Evolutionary conservation across 2,888 invertebrate species (phyloP), one percentile per base, ranked within the genome.

Genomic region (Endotricha flammealis): DNA sequence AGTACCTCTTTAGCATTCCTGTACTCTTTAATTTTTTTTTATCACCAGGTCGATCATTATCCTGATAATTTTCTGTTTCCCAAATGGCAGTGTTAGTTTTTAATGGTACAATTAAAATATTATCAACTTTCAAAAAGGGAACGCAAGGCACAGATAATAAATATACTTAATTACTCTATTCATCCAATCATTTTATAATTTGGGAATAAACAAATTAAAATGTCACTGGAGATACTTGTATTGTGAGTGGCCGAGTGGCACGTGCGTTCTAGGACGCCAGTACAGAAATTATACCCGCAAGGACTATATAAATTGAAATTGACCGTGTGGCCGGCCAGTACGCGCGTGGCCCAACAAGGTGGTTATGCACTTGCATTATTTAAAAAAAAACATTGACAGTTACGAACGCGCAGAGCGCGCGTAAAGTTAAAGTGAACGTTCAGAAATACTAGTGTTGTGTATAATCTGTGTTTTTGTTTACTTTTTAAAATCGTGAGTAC

Each of bases 331-430:
- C 33, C 39, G 7, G 32, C 13, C 37, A 42, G 44, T 44, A 27
- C 38, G 40, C 39, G 32, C 32, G 35, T 20, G 10, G 32, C 32
- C 42, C 35, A 35, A 20, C n/a, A 20, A 16, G 16, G 38, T 20
- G 30, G 25, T 32, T 24, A 55, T 50, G 45, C 48, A 46, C 46
- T 46, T 44, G 50, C 48, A 47, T 38, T 46, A 44, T 44, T 39
- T 49, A 51, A 48, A 46, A 45, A 49, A 40, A 45, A 34, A 30
- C 29, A 46, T 46, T 42, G 50, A 38, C 46, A 44, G 40, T 34
- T 20, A 28, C 34, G 34, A 34, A 29, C 10, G 34, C 34, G 34
- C 20, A 30, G 43, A 45, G 49, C 44, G 53, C 49, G 57, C 49
- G 50, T 50, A 53, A 53, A 47, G 43, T 41, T 37, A 8, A 7